Percentiles rank a stretch among this genome's conserved stretches.
These are phyloP conservation scores for Cryptus viduatorius DNA, from an alignment of 2,888 invertebrate genomes.

Conservation along the genomic window DNA sequence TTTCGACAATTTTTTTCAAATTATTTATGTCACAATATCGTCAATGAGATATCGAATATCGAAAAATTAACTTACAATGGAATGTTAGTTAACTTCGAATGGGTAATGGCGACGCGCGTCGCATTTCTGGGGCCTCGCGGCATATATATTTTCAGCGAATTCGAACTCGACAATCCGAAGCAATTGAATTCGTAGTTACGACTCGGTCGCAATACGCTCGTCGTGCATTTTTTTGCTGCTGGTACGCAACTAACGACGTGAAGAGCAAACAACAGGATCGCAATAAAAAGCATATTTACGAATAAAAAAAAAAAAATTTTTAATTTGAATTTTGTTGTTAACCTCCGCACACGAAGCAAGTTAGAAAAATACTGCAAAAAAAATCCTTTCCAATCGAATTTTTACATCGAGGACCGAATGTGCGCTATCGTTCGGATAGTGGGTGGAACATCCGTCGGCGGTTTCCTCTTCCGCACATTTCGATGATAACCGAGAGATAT, in stretches of 20 bases:
- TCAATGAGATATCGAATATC: not conserved
- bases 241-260: not conserved
- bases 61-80: slow-evolving; percentile 69
- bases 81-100: slow-evolving; percentile 69
- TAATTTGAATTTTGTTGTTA: not conserved
- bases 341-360: not conserved
- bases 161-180: slow-evolving; percentile 48
- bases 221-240: slow-evolving; percentile 24
- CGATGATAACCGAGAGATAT: slow-evolving; percentile 23
- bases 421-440: slow-evolving; percentile 11
- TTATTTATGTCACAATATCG: not conserved
- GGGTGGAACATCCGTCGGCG: slow-evolving; percentile 20
- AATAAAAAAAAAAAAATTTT: no score
- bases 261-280: not conserved
- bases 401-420: not conserved
- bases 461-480: slow-evolving; percentile 35
- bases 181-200: slow-evolving; percentile 61
- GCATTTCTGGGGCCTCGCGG: slow-evolving; percentile 60
- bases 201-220: not conserved
- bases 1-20: no score
- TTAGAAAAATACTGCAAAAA: not conserved
- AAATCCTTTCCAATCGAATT: not conserved
- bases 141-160: slow-evolving; percentile 58
- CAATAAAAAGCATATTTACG: slow-evolving; percentile 18
- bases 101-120: slow-evolving; percentile 67